These are phyloP conservation scores for Hypsibius dujardini DNA, from an alignment of 1,140 invertebrate genomes.

Conservation along the genomic window DNA sequence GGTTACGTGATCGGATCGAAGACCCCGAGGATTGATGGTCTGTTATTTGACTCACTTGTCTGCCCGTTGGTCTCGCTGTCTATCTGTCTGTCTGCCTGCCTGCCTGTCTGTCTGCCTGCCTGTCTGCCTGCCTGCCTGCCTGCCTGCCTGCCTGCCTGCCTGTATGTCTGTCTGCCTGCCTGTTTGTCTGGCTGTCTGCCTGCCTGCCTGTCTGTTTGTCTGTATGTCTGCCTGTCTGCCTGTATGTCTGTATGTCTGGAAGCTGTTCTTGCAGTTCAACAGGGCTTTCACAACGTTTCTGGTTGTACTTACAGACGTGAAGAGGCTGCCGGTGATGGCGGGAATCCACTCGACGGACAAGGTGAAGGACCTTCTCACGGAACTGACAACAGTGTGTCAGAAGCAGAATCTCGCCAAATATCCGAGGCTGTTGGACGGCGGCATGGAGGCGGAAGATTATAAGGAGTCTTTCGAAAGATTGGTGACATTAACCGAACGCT, in stretches of 20 bases:
- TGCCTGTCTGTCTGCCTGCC: too few relatives aligned
- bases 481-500: background rate
- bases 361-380: background rate
- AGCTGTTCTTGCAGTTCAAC: background rate
- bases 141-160: too few relatives aligned
- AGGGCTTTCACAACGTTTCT: background rate
- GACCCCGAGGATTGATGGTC: too few relatives aligned
- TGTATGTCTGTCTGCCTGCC: too few relatives aligned
- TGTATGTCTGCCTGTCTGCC: too few relatives aligned
- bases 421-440: background rate
- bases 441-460: background rate
- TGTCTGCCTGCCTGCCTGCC: too few relatives aligned
- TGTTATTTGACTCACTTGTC: too few relatives aligned
- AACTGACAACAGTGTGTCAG: background rate
- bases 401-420: background rate
- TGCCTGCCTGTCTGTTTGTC: too few relatives aligned
- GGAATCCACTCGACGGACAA: conserved; percentile 11
- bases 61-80: too few relatives aligned
- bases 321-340: background rate
- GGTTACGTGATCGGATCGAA: background rate
- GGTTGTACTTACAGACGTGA: background rate
- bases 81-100: too few relatives aligned
- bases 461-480: conserved; percentile 15
- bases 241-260: too few relatives aligned
- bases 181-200: too few relatives aligned